Base-by-base conservation (phyloP, 1,140 invertebrate genomes). In the Ips typographus region DNA sequence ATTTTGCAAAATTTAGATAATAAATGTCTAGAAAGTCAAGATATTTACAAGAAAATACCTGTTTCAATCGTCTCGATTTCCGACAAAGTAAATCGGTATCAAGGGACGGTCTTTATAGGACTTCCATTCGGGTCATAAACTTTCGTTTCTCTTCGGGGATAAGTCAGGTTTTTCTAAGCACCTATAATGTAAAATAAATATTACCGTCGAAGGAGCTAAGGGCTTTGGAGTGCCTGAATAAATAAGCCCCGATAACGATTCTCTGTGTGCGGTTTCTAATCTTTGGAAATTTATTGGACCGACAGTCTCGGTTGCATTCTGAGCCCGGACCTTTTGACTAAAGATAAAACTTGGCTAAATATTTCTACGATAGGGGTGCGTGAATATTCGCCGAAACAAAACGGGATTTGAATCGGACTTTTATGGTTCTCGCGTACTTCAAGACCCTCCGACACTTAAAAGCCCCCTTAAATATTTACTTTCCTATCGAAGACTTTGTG, bases 121-220 rank as follows among this genome's bases (percentile, higher is more conserved):
- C 22, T 22, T 22, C 22, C 22, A 22, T 22, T 49, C 7, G 7
- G 44, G 44, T 22, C 44, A 49, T 49, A 49, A 49, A 49, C 44
- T 49, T 22, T 49, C 44, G 22, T 8, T 8, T 22, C 44, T 49
- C 44, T 49, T 49, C 44, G 44, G 44, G 44, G 44, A 49, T 49
- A 65, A 65, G 62, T 65, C 62, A 65, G 62, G 62, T 65, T 65
- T 65, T 65, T 65, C 62, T 65, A 65, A 65, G 62, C 52, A 65
- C 62, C 62, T 65, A 65, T 65, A 65, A 65, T 65, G 62, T 65
- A 65, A 65, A 65, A 65, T 65, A 65, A 65, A 65, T 65, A 65
- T 65, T 62, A 51, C 44, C 43, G 37, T 51, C 37, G 44, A 38
- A 65, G 52, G n/a, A 65, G 62, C 44, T 62, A 6, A 43, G 62